These are phyloP conservation scores for Liolophura sinensis DNA, from an alignment of 1,140 invertebrate genomes.

Conservation along the genomic window DNA sequence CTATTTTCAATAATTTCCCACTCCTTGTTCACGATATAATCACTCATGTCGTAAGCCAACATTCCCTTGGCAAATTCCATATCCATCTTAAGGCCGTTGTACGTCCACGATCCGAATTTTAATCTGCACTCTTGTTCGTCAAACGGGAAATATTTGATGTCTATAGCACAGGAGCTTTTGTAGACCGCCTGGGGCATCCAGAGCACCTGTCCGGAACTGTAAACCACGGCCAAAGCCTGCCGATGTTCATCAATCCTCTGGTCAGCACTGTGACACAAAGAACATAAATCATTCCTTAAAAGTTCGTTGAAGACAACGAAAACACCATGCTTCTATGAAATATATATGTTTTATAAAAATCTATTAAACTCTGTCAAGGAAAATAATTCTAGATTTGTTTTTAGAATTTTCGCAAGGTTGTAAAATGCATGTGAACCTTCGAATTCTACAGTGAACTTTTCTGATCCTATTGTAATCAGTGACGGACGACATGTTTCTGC, in stretches of 20 bases:
- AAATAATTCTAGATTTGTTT: too few species aligned
- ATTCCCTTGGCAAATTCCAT: conserved; percentile 28
- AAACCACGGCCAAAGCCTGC: conserved; percentile 61
- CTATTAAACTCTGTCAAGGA: too few species aligned
- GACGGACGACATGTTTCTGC: too few species aligned
- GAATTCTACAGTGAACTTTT: too few species aligned
- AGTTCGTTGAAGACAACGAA: too few species aligned
- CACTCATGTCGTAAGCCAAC: conserved; percentile 22
- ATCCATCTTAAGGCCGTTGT: conserved; percentile 90
- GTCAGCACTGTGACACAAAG: conserved; percentile 23
- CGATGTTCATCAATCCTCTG: conserved; percentile 54
- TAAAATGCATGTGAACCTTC: too few species aligned
- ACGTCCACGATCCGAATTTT: conserved; percentile 97
- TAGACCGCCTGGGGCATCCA: conserved; percentile 75
- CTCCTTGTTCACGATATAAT: conserved; percentile 56
- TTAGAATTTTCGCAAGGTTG: too few species aligned
- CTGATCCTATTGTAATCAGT: too few species aligned
- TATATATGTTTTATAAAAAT: too few species aligned
- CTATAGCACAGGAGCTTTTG: conserved; percentile 68
- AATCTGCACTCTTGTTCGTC: conserved; percentile 40
- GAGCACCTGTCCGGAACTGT: conserved; percentile 64
- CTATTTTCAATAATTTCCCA: conserved; percentile 50
- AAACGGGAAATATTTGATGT: conserved; percentile 61
- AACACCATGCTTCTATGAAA: too few species aligned
- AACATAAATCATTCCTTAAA: too few species aligned